Base-by-base conservation (phyloP, 1,140 invertebrate species). In the Euwallacea fornicatus region DNA sequence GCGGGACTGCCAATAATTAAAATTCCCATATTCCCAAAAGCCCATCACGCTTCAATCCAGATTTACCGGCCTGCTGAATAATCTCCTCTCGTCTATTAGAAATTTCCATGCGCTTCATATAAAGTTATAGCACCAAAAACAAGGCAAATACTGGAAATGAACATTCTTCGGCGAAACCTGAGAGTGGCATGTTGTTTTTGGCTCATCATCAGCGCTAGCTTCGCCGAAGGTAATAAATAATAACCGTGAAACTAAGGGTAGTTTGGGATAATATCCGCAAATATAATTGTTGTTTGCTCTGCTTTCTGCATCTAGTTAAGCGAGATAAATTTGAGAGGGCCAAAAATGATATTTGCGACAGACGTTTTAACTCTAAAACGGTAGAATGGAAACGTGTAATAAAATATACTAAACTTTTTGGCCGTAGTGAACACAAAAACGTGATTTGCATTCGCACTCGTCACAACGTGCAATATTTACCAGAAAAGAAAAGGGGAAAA, bases 401-500 rank as follows among this genome's bases (percentile, higher is more conserved):
- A 50, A 10, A 33, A 33, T 33, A 33, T 33, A 33, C 21, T 33
- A 4, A 33, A 33, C 21, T 33, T 33, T 33, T 33, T 33, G 21
- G 21, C 21, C 21, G 21, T 33, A 33, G 21, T 33, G 21, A 33
- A 33, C 21, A 15, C 54, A 63, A 63, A 63, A 63, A 63, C 13
- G 43, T 46, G 44, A 63, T 63, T 63, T 63, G 61, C 61, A 63
- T 50, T 43, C 42, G 10, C 16, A 47, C 61, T 63, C 61, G 33
- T 63, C 42, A 63, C 13, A 63, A 63, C 44, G 61, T 63, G 61
- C 47, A 63, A 63, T 63, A 63, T 63, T 63, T 63, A 63, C 44
- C 13, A 7, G 16, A 16, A 11, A 63, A 63, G 47, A 41, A 47
- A 63, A 13, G 7, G 47, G n/a, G 44, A 15, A 63, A 63, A 63